Conservation (phyloP, 1,140 invertebrate genomes). For the Chrysoperla carnea region DNA sequence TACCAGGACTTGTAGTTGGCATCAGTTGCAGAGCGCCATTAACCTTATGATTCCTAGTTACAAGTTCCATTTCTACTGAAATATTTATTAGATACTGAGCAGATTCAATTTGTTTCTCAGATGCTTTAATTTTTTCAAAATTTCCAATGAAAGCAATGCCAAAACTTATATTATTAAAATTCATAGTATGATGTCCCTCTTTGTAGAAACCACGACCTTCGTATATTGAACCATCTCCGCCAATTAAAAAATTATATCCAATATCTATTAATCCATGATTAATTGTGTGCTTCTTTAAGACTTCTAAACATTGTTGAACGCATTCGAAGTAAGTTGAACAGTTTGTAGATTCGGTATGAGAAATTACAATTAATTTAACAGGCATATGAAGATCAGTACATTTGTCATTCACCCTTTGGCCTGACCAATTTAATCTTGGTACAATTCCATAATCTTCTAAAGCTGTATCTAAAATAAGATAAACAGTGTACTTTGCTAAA, state of each 20-base stretch:
- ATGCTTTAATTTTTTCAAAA: slow-evolving; percentile 19
- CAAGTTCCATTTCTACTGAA: slow-evolving; percentile 15
- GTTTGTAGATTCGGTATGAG: slow-evolving; percentile 21
- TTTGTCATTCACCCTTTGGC: too few relatives aligned
- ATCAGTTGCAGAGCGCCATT: slow-evolving; percentile 25
- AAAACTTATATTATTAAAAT: slow-evolving; percentile 24
- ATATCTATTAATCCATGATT: slow-evolving; percentile 21
- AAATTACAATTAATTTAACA: slow-evolving; percentile 23
- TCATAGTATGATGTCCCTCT: slow-evolving; percentile 29
- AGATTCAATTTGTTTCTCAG: slow-evolving; percentile 18
- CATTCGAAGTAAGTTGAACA: slow-evolving; percentile 17
- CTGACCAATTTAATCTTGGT: too few relatives aligned
- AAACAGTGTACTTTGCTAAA: too few relatives aligned
- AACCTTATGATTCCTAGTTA: slow-evolving; percentile 21
- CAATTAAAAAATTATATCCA: slow-evolving; percentile 48
- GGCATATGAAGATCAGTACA: slow-evolving; percentile 11
- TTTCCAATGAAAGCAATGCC: slow-evolving; percentile 28
- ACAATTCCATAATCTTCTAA: too few relatives aligned
- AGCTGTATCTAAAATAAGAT: too few relatives aligned
- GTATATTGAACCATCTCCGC: slow-evolving; percentile 43
- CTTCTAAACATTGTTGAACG: slow-evolving; percentile 17
- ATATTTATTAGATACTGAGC: slow-evolving; percentile 17
- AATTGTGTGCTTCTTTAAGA: slow-evolving; percentile 20
- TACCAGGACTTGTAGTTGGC: slow-evolving; percentile 13
- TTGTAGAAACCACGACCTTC: slow-evolving; percentile 32